Conservation (phyloP, 2,113 vertebrate genomes). For the Pionites leucogaster region DNA sequence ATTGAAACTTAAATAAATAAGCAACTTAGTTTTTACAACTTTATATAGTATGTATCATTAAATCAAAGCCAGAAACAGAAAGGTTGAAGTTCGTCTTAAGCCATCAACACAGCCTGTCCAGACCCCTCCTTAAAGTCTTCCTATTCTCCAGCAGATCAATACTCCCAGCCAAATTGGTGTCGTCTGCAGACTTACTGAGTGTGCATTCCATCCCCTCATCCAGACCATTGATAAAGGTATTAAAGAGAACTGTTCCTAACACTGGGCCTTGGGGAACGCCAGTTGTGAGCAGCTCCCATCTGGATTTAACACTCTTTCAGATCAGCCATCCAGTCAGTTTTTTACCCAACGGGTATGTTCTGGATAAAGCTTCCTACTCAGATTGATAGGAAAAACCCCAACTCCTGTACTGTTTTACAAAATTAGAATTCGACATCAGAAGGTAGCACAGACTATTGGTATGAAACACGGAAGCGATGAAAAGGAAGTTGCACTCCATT, state of each 20-base stretch:
- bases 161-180: too few relatives aligned
- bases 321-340: not conserved
- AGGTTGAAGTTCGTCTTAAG: not conserved
- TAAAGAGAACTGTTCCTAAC: not conserved
- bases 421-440: not conserved
- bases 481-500: not conserved
- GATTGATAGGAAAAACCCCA: not conserved
- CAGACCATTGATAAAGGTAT: not conserved
- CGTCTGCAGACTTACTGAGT: not conserved
- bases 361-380: not conserved
- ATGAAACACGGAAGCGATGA: not conserved
- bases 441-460: not conserved
- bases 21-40: not conserved
- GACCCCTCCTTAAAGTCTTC: not conserved
- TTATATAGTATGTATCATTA: not conserved
- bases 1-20: not conserved
- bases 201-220: rapidly evolving
- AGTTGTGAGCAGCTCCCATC: not conserved
- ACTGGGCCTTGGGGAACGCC: too few relatives aligned
- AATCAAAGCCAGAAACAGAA: not conserved
- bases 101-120: not conserved
- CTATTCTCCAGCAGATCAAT: not conserved
- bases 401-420: not conserved
- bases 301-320: not conserved
- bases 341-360: not conserved